Base-by-base conservation (phyloP, 2,113 vertebrate species). In the Anser brachyrhynchus region DNA sequence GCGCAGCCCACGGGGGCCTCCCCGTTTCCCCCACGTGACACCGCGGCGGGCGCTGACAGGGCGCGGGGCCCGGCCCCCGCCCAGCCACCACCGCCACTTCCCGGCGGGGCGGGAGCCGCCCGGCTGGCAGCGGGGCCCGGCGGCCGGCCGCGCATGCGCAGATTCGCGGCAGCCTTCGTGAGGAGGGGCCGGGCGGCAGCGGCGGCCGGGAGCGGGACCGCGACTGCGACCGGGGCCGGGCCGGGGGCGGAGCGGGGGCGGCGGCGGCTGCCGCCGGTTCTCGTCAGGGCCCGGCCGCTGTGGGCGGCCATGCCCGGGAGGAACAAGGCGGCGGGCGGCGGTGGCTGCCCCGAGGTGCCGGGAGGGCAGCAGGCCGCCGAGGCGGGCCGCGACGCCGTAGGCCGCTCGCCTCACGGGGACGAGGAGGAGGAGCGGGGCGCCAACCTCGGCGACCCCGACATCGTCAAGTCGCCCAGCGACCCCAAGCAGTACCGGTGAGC, bases 401-500 rank as follows among this genome's bases (percentile, higher is more conserved):
- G 96, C 95, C 91, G 97, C 93, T 92, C 95, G 76, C 77, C 85
- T 39, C 97, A 84, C 14, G 91, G 94, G 59, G 96, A 95, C 8
- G 96, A 96, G 67, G 97, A 96, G 12, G 97, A 91, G 39, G 67
- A 59, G 4, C 28, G 89, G 26, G 77, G 31, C 8, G 22, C 87
- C 71, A 98, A 98, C n/a, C 80, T 97, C n/a, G 98, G 98, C 65
- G 99, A 99, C 85, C 84, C 97, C 1, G 96, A 98, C 54, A 99
- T 99, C 81, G 95, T 98, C 91, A 99, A 98, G 92, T 99, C 99
- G 11, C 99, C 99, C 93, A 99, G 98, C 59, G 99, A 99, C 95
- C 99, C 99, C 41, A 99, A 99, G 98, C 98, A 98, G 61, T 99
- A 99, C 98, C 98, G 99, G 99, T 99, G 96, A 97, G 46, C 20